A percentile compares a stretch with the other conserved stretches of the same genome.
phyloP scores from a whole-genome alignment of 64 coral and sea anemone genomes.

The Stichodactyla mertensii region DNA sequence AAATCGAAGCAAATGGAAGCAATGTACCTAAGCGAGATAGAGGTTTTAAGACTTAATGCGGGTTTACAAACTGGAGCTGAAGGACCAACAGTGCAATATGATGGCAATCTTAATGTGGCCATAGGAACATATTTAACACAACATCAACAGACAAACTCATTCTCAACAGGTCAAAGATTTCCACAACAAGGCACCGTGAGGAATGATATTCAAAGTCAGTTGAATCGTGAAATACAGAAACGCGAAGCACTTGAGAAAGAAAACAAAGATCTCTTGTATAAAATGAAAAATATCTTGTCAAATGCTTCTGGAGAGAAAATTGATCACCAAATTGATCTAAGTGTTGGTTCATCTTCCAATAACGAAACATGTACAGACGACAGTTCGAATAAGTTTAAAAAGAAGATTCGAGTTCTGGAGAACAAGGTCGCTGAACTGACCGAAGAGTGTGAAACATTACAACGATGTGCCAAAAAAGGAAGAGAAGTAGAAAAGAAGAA shows the following conservation, averaged over 20 bases:
- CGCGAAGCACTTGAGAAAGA: slow-evolving; percentile 67
- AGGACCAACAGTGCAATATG: not conserved
- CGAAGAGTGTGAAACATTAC: slow-evolving; percentile 37
- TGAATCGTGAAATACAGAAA: slow-evolving; percentile 44
- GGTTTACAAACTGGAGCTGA: not conserved
- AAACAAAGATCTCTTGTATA: slow-evolving; percentile 80
- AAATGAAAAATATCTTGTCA: slow-evolving; percentile 60
- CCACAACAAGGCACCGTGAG: not conserved
- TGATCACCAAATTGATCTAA: slow-evolving; percentile 47
- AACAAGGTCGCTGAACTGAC: slow-evolving; percentile 47
- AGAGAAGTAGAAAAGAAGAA: slow-evolving; percentile 72
- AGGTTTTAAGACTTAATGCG: not conserved
- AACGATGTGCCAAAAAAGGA: slow-evolving; percentile 56
- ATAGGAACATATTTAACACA: not conserved
- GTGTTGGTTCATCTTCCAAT: not conserved
- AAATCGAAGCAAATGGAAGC: slow-evolving; percentile 47
- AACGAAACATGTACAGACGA: not conserved
- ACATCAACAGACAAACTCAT: not conserved
- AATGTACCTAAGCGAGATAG: slow-evolving; percentile 32
- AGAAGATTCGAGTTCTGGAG: slow-evolving; percentile 39
- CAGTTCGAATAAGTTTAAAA: not conserved
- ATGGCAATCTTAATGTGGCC: not conserved
- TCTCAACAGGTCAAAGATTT: not conserved
- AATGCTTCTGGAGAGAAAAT: slow-evolving; percentile 38
- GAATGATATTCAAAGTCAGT: slow-evolving; percentile 30